Evolutionary conservation across 2,888 invertebrate genomes (phyloP), one percentile per base, ranked within the genome.

Genomic region (Limnephilus auricula): DNA sequence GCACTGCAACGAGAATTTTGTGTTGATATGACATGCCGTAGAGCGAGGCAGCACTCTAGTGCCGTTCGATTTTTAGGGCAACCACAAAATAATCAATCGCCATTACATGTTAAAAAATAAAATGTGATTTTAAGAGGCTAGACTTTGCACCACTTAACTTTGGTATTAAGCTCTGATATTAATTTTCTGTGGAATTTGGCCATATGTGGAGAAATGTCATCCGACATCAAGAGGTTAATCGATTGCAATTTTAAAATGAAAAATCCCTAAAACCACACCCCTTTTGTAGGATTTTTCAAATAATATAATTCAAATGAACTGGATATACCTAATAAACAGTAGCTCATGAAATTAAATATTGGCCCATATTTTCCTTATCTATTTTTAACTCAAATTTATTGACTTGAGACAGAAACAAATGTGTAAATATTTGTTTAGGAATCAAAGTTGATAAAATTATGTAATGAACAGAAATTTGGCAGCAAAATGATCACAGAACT

Each of bases 401-500:
- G 6, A 65, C 25, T 6, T 65, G 50, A 15, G 50, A 50, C 15
- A 18, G 50, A 65, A 65, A 65, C 50, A 50, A 83, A 31, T 32
- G 37, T 37, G 30, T 32, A 83, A 37, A 37, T 84, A 79, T 80
- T 78, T 85, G 18, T 31, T 78, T 34, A 65, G 25, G 45, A 90
- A 82, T 89, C 25, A 88, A 88, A 65, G 50, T n/a, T 2, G 65
- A 37, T 45, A 40, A 85, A 50, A 40, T 31, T 40, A 85, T 78
- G 31, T 65, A 88, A 18, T 65, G 9, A 65, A 25, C 6, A 25
- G 65, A 65, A 65, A 65, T 65, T 65, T 88, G n/a, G 18, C 45
- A 88, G 50, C 79, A 45, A 88, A 32, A 25, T 65, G 65, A n/a
- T n/a, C 65, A 65, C 2, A 6, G 0, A 65, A 65, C 45, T 50